Base-by-base conservation (phyloP, 1,140 invertebrate genomes). In the Aphaenogaster floridana region DNA sequence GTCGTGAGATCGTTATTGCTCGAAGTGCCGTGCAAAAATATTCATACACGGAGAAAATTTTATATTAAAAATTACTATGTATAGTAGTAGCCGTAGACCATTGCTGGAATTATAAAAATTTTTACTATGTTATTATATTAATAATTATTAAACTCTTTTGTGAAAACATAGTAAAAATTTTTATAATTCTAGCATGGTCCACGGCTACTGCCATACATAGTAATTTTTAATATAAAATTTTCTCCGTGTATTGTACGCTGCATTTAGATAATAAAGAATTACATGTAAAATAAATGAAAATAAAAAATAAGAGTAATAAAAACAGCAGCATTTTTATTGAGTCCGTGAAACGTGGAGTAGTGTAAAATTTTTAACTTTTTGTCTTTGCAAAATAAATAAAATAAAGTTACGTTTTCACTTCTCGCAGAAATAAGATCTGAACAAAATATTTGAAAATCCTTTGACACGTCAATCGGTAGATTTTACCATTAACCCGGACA, bases 1-100 rank as follows among this genome's bases (percentile, higher is more conserved):
- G 50, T 83, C 88, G 78, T 86, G 52, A 54, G 87, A 80, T 48
- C 66, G 83, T 69, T 88, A 78, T 76, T 68, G 54, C 52, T 45
- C 21, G 9, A 57, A 57, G 63, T 15, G 3, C 21, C 52, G 11
- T 21, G 68, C 68, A 61, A 42, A 83, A 83, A 48, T 83, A 83
- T 74, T 61, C 28, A 61, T 8, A n/a, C n/a, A n/a, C n/a, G n/a
- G n/a, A n/a, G n/a, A n/a, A n/a, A n/a, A n/a, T n/a, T n/a, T n/a
- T n/a, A n/a, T n/a, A n/a, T n/a, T n/a, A n/a, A n/a, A n/a, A n/a
- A n/a, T n/a, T n/a, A n/a, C n/a, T n/a, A n/a, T n/a, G n/a, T n/a
- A n/a, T n/a, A n/a, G n/a, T n/a, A n/a, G n/a, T n/a, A n/a, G n/a
- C n/a, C n/a, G n/a, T n/a, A n/a, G n/a, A n/a, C n/a, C n/a, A n/a